phyloP scores from a whole-genome alignment of 2,888 invertebrate species.

The Melieria picta region DNA sequence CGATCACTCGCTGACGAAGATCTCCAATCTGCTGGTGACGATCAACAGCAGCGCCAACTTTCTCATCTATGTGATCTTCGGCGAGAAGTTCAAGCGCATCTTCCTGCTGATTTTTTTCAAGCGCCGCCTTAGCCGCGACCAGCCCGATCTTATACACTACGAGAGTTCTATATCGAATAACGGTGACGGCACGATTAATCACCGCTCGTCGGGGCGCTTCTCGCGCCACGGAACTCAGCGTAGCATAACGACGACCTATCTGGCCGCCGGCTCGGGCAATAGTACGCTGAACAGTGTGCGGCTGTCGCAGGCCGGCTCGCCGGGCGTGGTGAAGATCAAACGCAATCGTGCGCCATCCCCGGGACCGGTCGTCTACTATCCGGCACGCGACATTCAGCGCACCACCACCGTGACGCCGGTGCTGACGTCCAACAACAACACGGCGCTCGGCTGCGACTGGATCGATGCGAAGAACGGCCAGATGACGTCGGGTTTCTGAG shows the following conservation, averaged over 20 bases:
- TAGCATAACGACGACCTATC: constrained; percentile 60
- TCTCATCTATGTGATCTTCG: constrained; percentile 97
- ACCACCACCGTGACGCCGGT: constrained; percentile 54
- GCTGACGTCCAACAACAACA: constrained; percentile 57
- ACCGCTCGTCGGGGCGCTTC: constrained; percentile 70
- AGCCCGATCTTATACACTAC: constrained; percentile 81
- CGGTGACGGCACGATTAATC: constrained; percentile 74
- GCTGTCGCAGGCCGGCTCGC: constrained; percentile 54
- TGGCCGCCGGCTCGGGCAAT: constrained; percentile 50
- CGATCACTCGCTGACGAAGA: constrained; percentile 78
- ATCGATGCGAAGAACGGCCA: constrained; percentile 61
- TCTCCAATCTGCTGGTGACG: constrained; percentile 92
- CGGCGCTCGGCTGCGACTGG: constrained; percentile 62
- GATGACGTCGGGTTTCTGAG: constrained; percentile 64
- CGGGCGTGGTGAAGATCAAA: constrained; percentile 60
- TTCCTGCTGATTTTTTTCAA: constrained; percentile 84
- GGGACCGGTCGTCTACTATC: constrained; percentile 67
- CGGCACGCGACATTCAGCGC: constrained; percentile 63
- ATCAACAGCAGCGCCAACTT: constrained; percentile 98
- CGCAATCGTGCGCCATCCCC: constrained; percentile 66
- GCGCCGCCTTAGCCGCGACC: constrained; percentile 72
- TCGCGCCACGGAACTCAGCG: constrained; percentile 69
- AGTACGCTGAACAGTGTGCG: constrained; percentile 60
- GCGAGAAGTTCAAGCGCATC: constrained; percentile 93
- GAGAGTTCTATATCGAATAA: constrained; percentile 85